These are phyloP conservation scores for Semicossyphus pulcher DNA, from an alignment of 2,113 vertebrate species.

Conservation along the genomic window DNA sequence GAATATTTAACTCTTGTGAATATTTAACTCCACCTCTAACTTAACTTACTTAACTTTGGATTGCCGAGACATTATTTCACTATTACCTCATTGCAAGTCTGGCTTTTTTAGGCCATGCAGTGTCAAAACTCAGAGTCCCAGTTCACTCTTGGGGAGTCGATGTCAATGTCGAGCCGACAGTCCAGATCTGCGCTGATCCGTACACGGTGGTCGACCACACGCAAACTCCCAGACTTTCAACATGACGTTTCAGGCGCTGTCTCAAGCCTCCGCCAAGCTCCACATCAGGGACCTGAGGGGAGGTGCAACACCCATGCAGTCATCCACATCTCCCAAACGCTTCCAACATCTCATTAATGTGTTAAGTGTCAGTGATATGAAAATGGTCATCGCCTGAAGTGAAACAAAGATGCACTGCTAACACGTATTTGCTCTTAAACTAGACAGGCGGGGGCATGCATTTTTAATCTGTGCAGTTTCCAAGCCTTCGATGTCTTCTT, in stretches of 20 bases:
- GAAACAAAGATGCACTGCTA: constrained; percentile 58
- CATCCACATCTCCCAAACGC: constrained; percentile 38
- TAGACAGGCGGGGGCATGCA: constrained; percentile 68
- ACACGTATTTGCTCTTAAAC: constrained; percentile 51
- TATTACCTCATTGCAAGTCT: constrained; percentile 18
- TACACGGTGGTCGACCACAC: constrained; percentile 62
- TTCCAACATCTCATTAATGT: constrained; percentile 63
- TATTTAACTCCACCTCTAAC: not conserved
- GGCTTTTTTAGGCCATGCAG: not conserved
- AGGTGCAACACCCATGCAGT: constrained; percentile 53
- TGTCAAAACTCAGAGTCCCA: constrained; percentile 26
- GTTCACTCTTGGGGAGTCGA: not conserved
- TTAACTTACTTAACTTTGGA: constrained; percentile 1
- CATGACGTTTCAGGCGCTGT: constrained; percentile 49
- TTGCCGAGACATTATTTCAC: constrained; percentile 6
- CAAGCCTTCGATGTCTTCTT: constrained; percentile 49
- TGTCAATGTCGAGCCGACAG: constrained; percentile 7
- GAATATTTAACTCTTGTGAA: constrained; percentile 3
- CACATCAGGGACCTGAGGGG: constrained; percentile 48
- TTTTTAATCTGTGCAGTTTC: constrained; percentile 51
- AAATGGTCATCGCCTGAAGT: constrained; percentile 62
- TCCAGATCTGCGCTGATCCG: constrained; percentile 34
- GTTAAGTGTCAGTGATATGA: constrained; percentile 65
- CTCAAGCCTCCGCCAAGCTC: constrained; percentile 42
- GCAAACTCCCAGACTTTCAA: constrained; percentile 27